phyloP scores from a whole-genome alignment of 2,888 invertebrate genomes.

The Rhingia rostrata region DNA sequence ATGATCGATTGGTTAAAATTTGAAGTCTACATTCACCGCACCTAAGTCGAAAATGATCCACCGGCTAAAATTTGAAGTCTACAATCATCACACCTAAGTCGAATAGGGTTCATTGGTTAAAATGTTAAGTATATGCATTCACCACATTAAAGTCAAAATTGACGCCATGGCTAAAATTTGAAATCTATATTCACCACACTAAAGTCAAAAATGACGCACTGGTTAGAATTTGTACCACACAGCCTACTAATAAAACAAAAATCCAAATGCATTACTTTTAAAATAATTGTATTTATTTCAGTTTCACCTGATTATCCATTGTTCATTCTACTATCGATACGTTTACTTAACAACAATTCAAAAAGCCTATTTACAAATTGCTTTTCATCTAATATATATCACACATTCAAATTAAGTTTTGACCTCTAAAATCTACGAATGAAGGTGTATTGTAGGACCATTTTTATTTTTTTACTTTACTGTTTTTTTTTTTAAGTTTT shows the following conservation, averaged over 20 bases:
- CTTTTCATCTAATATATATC: constrained; percentile 74
- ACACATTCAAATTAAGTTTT: constrained; percentile 73
- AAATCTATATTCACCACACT: too few species aligned
- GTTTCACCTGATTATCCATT: constrained; percentile 73
- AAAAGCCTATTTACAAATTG: constrained; percentile 75
- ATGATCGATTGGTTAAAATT: too few species aligned
- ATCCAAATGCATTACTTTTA: constrained; percentile 38
- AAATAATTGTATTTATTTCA: constrained; percentile 74
- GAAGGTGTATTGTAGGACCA: constrained; percentile 60
- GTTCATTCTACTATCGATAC: constrained; percentile 70
- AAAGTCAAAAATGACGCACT: too few species aligned
- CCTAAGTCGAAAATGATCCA: too few species aligned
- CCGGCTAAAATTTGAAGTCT: too few species aligned
- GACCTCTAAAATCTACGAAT: constrained; percentile 62
- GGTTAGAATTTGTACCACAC: too few species aligned
- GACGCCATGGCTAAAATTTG: too few species aligned
- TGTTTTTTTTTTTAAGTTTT: constrained; percentile 25
- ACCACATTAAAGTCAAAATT: too few species aligned
- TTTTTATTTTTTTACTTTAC: constrained; percentile 8
- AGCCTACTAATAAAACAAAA: neutral
- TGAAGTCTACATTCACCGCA: too few species aligned
- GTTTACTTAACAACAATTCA: constrained; percentile 69
- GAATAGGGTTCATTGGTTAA: too few species aligned
- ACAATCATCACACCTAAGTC: too few species aligned
- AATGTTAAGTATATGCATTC: too few species aligned